Base-by-base conservation (phyloP, 1,140 invertebrate genomes). In the Belonocnema kinseyi region DNA sequence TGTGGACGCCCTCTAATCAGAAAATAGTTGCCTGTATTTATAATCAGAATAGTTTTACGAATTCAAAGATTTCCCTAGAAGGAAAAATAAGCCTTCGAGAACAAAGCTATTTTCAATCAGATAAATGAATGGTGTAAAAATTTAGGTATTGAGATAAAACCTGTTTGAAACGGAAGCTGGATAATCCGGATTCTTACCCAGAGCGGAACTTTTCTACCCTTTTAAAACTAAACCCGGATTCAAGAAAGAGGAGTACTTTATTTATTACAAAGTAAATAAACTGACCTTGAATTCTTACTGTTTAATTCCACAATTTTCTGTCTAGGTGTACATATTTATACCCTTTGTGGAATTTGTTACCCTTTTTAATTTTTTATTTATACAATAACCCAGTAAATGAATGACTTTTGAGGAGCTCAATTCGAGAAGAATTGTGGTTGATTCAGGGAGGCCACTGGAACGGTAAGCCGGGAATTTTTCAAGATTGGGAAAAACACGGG, bases 241-340 rank as follows among this genome's bases (percentile, higher is more conserved):
- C 26, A 66, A 66, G 61, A 66, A 66, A 66, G n/a, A 66, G 13
- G 14, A 33, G 46, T 51, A 72, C 71, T 72, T 51, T 51, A 72
- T 58, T 40, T 33, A n/a, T 56, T 13, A 74, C 56, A 74, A 78
- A 72, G 40, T 54, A 76, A 66, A 61, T 61, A 61, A 61, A 61
- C 16, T 40, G 12, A 10, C 12, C 21, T 14, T 66, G n/a, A 66
- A 33, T 46, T 66, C 7, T 46, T 6, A 16, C 40, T 66, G 5
- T 26, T 40, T 14, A 21, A 19, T 10, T 58, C 19, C 10, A 12
- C 19, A 10, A 11, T 58, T 12, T 5, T 56, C 12, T 61, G 26
- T 33, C 14, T 61, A 14, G 16, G 21, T 61, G 21, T 14, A 33
- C 19, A 26, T 21, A 14, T 61, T 33, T 61, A 26, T 33, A 21